Evolutionary conservation across 2,797 vertebrate genomes (phyloP).

Genomic region (Manis pentadactyla): DNA sequence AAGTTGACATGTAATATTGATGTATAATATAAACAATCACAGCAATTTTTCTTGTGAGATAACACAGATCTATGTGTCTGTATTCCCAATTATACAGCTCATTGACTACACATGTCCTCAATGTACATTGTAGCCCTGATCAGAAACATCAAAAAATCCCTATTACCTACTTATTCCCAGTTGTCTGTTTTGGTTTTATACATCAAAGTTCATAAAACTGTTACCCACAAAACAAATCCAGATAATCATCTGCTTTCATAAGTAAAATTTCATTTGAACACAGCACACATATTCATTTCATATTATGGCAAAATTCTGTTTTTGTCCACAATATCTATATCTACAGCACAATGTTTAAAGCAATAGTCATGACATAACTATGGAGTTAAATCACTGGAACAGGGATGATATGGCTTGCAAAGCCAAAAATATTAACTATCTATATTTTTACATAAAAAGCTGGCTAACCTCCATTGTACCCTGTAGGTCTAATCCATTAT

Average conservation of each 20-base stretch:
- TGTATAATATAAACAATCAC: background rate
- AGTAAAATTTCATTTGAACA: background rate
- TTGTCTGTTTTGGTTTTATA: background rate
- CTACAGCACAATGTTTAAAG: too few species aligned
- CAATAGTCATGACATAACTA: background rate
- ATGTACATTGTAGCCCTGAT: background rate
- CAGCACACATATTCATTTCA: background rate
- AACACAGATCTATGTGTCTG: background rate
- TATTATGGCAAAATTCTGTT: too few species aligned
- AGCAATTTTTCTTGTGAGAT: background rate
- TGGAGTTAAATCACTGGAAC: background rate
- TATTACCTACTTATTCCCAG: background rate
- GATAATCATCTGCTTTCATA: background rate
- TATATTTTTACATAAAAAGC: background rate
- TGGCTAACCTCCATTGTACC: too few species aligned
- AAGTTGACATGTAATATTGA: background rate
- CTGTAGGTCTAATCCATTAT: background rate
- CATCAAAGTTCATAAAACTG: background rate
- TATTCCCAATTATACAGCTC: background rate
- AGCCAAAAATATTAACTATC: background rate
- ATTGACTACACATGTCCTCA: background rate
- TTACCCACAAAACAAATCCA: background rate
- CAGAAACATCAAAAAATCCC: background rate
- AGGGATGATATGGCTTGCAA: background rate
- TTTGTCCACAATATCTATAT: too few species aligned